phyloP scores from a whole-genome alignment of 2,888 invertebrate species.

The Harmothoe impar region DNA sequence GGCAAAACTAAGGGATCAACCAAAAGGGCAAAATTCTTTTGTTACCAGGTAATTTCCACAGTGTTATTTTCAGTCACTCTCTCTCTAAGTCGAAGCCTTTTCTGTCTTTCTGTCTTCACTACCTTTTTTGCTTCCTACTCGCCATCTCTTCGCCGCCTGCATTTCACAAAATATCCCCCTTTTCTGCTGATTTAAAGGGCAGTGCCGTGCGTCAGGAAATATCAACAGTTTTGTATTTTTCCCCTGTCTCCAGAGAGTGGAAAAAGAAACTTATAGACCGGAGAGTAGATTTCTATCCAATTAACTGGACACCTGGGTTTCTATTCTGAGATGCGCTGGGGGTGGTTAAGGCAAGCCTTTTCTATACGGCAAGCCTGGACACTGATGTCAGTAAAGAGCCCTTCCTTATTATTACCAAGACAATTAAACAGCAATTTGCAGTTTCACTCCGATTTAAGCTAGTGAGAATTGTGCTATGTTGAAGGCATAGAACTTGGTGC shows the following conservation, averaged over 20 bases:
- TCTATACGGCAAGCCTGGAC: too few species aligned
- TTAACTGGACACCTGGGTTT: conserved; percentile 34
- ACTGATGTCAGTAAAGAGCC: too few species aligned
- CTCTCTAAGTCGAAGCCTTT: conserved; percentile 21
- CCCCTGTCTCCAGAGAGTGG: not conserved
- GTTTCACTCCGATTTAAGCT: too few species aligned
- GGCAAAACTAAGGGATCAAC: conserved; percentile 31
- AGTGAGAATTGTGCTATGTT: too few species aligned
- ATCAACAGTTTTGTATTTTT: conserved; percentile 55
- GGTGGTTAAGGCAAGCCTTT: not conserved
- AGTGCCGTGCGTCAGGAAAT: conserved; percentile 20
- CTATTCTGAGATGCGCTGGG: not conserved
- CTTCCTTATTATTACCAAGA: too few species aligned
- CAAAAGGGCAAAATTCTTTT: conserved; percentile 53
- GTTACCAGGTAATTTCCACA: conserved; percentile 45
- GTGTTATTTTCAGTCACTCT: conserved; percentile 14
- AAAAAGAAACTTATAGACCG: conserved; percentile 10
- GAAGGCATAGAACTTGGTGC: too few species aligned
- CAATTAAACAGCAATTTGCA: too few species aligned
- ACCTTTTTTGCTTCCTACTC: not conserved
- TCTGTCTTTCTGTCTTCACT: not conserved
- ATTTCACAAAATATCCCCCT: conserved; percentile 54
- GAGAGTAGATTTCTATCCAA: conserved; percentile 39
- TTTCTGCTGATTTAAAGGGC: conserved; percentile 49
- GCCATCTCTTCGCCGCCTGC: not conserved